Conservation (phyloP, 2,888 invertebrate genomes). For the Dryobotodes eremita region DNA sequence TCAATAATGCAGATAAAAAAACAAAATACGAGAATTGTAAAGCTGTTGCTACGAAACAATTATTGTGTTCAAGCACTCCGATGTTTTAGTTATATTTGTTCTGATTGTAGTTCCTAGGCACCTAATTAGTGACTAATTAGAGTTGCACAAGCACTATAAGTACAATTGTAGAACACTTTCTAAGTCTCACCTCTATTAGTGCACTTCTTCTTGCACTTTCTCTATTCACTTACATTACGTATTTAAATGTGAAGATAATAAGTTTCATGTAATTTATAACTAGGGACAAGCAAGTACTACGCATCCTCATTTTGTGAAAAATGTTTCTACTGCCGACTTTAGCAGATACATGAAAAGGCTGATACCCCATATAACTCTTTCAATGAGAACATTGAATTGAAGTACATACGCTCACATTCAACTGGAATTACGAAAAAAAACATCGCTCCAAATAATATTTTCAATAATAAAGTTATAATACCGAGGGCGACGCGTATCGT, state of each 20-base stretch:
- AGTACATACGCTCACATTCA: slow-evolving; percentile 34
- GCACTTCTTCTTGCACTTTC: slow-evolving; percentile 75
- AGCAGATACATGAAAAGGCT: slow-evolving; percentile 36
- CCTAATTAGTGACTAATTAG: slow-evolving; percentile 72
- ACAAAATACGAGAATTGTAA: slow-evolving; percentile 70
- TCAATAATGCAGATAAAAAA: slow-evolving; percentile 69
- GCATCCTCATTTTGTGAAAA: slow-evolving; percentile 21
- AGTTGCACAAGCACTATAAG: slow-evolving; percentile 81
- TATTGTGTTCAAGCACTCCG: slow-evolving; percentile 68
- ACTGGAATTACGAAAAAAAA: slow-evolving; percentile 51
- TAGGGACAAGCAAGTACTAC: background rate
- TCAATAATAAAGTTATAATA: slow-evolving; percentile 77
- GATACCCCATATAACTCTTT: slow-evolving; percentile 41
- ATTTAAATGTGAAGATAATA: slow-evolving; percentile 35
- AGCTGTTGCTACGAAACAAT: slow-evolving; percentile 69
- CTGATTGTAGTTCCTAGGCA: slow-evolving; percentile 66
- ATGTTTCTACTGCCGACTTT: slow-evolving; percentile 2
- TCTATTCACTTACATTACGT: slow-evolving; percentile 54
- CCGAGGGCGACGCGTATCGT: slow-evolving; percentile 73
- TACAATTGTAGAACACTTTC: slow-evolving; percentile 67
- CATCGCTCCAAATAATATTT: slow-evolving; percentile 70
- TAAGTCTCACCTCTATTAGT: slow-evolving; percentile 78
- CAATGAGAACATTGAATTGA: slow-evolving; percentile 40
- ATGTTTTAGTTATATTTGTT: slow-evolving; percentile 65
- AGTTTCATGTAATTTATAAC: slow-evolving; percentile 7